Evolutionary conservation across 2,797 vertebrate genomes (phyloP).

Genomic region (Parauchenoglanis punctatus): DNA sequence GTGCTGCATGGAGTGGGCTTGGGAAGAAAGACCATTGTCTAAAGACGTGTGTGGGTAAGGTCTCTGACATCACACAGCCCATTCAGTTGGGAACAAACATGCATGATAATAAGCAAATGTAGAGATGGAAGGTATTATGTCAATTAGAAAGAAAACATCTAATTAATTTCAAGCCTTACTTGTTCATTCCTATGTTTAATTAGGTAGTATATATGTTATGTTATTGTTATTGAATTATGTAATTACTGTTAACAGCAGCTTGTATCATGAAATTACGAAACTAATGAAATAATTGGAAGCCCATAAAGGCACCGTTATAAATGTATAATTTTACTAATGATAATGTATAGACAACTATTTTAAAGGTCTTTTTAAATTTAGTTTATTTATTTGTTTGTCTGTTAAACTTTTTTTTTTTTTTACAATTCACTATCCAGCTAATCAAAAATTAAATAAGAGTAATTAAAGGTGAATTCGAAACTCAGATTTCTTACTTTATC

Average conservation of each 20-base stretch:
- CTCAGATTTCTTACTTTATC: conserved; percentile 81
- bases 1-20: conserved; percentile 48
- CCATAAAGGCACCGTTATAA: background rate
- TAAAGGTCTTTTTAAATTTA: background rate
- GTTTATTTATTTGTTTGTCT: background rate
- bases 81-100: conserved; percentile 46
- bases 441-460: background rate
- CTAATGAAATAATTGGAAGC: background rate
- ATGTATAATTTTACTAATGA: background rate
- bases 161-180: background rate
- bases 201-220: background rate
- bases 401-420: background rate
- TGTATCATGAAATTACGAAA: background rate
- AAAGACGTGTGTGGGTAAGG: conserved; percentile 61
- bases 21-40: conserved; percentile 60
- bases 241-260: background rate
- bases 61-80: conserved; percentile 63
- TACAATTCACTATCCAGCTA: background rate
- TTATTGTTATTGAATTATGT: background rate
- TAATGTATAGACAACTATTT: background rate
- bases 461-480: background rate
- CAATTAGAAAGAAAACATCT: background rate
- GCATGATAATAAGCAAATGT: conserved; percentile 13
- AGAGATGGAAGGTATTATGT: conserved; percentile 26
- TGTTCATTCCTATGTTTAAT: background rate